phyloP scores from a whole-genome alignment of 1,140 invertebrate genomes.

The Zeugodacus cucurbitae region DNA sequence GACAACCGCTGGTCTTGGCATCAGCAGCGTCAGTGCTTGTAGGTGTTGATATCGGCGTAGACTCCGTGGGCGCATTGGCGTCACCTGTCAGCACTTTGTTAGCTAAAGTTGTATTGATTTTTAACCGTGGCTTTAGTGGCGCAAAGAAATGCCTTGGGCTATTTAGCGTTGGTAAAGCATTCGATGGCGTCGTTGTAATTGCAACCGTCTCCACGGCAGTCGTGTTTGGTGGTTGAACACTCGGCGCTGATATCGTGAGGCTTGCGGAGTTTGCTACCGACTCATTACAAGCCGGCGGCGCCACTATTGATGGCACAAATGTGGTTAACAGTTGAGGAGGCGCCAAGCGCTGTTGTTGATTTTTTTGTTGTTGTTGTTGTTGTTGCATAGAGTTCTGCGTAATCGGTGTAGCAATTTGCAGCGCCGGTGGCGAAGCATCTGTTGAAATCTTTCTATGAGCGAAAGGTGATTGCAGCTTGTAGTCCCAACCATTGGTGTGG shows the following conservation, averaged over 20 bases:
- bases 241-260: neutral
- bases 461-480: conserved; percentile 61
- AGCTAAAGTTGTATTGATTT: conserved; percentile 60
- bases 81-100: conserved; percentile 48
- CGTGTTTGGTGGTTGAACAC: neutral
- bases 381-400: neutral
- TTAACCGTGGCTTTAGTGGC: conserved; percentile 61
- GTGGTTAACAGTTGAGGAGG: conserved; percentile 53
- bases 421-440: conserved; percentile 35
- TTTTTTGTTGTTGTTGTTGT: conserved; percentile 49
- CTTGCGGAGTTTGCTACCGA: neutral
- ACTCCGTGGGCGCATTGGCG: conserved; percentile 45
- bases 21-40: conserved; percentile 34
- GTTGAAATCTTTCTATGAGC: conserved; percentile 58
- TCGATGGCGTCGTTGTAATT: conserved; percentile 52
- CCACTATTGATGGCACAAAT: conserved; percentile 41
- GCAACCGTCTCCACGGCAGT: conserved; percentile 56
- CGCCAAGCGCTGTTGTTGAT: conserved; percentile 50
- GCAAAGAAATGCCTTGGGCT: conserved; percentile 64
- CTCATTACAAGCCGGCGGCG: neutral
- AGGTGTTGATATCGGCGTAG: neutral
- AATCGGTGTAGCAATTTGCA: conserved; percentile 15
- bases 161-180: conserved; percentile 53
- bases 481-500: conserved; percentile 63
- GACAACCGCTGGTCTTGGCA: neutral